Evolutionary conservation across 2,888 invertebrate genomes (phyloP), one percentile per base, ranked within the genome.

Genomic region (Andrena flavipes): DNA sequence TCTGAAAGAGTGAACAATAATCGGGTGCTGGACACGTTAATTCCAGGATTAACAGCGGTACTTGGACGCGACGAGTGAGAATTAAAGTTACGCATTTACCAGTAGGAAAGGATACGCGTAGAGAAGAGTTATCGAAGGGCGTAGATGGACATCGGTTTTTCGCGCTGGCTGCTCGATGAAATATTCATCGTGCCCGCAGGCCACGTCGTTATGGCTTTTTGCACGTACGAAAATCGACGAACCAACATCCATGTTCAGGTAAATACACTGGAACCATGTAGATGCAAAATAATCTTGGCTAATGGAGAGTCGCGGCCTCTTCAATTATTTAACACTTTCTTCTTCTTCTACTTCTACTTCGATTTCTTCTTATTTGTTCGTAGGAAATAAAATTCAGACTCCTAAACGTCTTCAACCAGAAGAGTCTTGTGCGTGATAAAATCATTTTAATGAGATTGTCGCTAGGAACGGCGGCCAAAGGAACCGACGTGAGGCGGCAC

Each of bases 391-490:
- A 30, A 30, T 8, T 16, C 33, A 59, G 33, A 7, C 7, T 16
- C 33, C 33, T 30, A 30, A 20, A 60, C 16, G 26, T 48, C 60
- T 49, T 16, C 13, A 54, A 13, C 49, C 49, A 13, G 54, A 63
- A 51, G 54, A 49, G 54, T 30, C 72, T 65, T 54, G 23, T n/a
- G 80, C 77, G 75, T 68, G 80, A 73, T 70, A 73, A 91, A 90
- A 91, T 92, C 89, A 91, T 91, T 92, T 91, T 92, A 92, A 93
- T 92, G 91, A 91, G 92, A 91, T 91, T 89, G 84, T 72, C 80
- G 69, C 70, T 67, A 67, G 72, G 23, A 75, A 70, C 49, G 71
- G 73, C 71, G 69, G 70, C 56, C 59, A 70, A 80, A 82, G 71
- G 73, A 48, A 56, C 59, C 42, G 42, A 42, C 42, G 42, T 5